Conservation (phyloP, 2,113 vertebrate species). For the Pluvialis apricaria region DNA sequence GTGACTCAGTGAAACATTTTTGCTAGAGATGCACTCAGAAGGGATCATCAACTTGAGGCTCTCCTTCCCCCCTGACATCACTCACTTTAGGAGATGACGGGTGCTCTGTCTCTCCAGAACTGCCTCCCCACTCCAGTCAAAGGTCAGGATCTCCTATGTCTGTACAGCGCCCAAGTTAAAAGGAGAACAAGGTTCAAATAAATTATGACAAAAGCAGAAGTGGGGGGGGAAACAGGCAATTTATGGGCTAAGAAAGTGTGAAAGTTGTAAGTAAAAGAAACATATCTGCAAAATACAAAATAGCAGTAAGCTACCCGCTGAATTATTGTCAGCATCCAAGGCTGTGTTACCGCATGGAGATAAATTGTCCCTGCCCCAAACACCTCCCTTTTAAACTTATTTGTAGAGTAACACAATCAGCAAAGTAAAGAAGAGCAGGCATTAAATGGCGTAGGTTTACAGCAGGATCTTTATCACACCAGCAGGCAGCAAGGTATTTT, state of each 20-base stretch:
- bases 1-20: not conserved
- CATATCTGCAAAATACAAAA: not conserved
- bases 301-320: not conserved
- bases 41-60: not conserved
- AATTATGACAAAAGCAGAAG: not conserved
- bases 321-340: not conserved
- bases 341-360: not conserved
- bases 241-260: not conserved
- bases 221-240: not conserved
- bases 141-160: not conserved
- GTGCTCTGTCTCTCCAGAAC: not conserved
- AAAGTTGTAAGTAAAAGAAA: not conserved
- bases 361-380: not conserved
- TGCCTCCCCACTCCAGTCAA: not conserved
- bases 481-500: not conserved
- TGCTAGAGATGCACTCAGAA: not conserved
- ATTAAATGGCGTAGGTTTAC: not conserved
- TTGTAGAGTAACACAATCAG: not conserved
- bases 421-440: not conserved
- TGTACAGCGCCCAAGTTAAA: not conserved
- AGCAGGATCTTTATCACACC: not conserved
- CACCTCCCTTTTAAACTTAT: not conserved
- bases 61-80: not conserved
- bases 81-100: not conserved
- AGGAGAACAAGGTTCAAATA: not conserved